A percentile compares a stretch with the other conserved stretches of the same genome.
Conservation (phyloP, 2,888 invertebrate genomes). For the Eupithecia vulgata region DNA sequence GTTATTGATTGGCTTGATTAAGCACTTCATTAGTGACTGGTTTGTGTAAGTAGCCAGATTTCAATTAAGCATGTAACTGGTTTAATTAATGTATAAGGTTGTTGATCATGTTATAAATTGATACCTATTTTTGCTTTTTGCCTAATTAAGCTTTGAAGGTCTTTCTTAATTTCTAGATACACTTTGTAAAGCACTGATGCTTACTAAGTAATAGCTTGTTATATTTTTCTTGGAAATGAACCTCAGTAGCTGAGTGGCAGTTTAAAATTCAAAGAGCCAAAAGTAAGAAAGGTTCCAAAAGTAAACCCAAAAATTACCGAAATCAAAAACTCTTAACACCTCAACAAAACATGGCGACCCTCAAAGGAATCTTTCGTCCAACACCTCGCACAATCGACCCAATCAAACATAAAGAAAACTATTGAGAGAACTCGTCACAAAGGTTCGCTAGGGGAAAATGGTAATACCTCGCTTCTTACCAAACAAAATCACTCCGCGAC, state of each 20-base stretch:
- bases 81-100: conserved; percentile 15
- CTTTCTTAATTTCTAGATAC: not conserved
- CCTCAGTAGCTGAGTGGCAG: not conserved
- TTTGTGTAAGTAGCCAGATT: conserved; percentile 50
- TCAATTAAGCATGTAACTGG: conserved; percentile 27
- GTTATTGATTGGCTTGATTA: conserved; percentile 75
- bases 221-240: not conserved
- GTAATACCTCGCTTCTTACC: conserved; percentile 79
- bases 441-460: conserved; percentile 76
- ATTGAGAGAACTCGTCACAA: conserved; percentile 56
- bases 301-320: conserved; percentile 27
- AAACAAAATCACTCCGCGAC: conserved; percentile 82
- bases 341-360: conserved; percentile 50
- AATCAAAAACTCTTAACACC: conserved; percentile 41
- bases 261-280: not conserved
- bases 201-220: too few species aligned
- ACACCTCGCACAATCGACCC: conserved; percentile 79
- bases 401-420: conserved; percentile 79
- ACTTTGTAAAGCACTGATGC: too few species aligned
- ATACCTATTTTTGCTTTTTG: too few species aligned
- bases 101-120: not conserved
- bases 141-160: not conserved
- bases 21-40: conserved; percentile 60
- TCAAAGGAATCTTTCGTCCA: conserved; percentile 65
- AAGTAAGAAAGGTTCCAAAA: not conserved